Percentiles rank a stretch among this genome's conserved stretches.
phyloP scores from a whole-genome alignment of 2,888 invertebrate species.

The Geotrupes spiniger region DNA sequence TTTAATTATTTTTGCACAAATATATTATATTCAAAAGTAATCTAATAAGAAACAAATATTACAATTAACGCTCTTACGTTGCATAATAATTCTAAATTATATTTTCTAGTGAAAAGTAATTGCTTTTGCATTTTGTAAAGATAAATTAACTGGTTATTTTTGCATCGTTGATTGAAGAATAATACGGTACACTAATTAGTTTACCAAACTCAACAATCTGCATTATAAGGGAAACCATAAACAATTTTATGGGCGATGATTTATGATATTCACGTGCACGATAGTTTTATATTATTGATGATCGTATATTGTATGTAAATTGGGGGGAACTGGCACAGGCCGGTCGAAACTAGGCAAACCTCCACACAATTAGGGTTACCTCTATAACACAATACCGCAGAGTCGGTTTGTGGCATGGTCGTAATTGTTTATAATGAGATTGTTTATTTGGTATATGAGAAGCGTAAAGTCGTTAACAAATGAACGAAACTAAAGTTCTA shows the following conservation, averaged over 20 bases:
- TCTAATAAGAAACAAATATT: no score
- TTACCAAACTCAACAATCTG: no score
- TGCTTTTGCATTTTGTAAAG: no score
- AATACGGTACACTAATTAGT: no score
- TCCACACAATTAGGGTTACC: slow-evolving; percentile 1
- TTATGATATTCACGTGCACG: not conserved
- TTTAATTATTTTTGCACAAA: no score
- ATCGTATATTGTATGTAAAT: not conserved
- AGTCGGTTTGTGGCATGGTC: slow-evolving; percentile 1
- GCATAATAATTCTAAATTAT: no score
- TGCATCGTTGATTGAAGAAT: no score
- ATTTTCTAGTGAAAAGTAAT: no score
- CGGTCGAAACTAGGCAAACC: not conserved
- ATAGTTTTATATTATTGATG: not conserved
- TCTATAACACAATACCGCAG: slow-evolving; percentile 4
- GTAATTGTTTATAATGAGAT: slow-evolving; percentile 7
- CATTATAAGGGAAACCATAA: not conserved
- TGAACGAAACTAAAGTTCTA: no score
- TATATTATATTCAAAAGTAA: no score
- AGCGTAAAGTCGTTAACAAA: not conserved
- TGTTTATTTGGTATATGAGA: slow-evolving; percentile 3
- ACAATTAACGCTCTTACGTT: no score
- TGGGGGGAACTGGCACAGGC: not conserved
- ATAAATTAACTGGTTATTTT: no score
- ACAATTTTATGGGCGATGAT: not conserved